Base-by-base conservation (phyloP, 2,888 invertebrate genomes). In the Scaptomyza reducta region DNA sequence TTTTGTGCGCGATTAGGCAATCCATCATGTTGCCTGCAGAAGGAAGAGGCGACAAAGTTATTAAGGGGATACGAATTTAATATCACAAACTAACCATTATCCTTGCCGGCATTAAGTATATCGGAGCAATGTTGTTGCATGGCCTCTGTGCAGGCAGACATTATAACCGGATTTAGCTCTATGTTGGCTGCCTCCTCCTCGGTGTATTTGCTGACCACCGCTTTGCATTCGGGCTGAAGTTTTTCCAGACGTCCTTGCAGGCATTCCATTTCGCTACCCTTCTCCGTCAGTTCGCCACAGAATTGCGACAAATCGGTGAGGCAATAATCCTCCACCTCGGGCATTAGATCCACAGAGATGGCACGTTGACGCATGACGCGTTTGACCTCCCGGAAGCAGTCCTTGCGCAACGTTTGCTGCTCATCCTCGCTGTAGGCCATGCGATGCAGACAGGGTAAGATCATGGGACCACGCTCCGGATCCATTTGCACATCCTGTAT, bases 321-420 rank as follows among this genome's bases (percentile, higher is more conserved):
- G 90, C 99, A 99, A 38, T 93, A 94, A 84, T 96, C 96, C 92
- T 99, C 99, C 49, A 99, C 95, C 92, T 98, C 97, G 1, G 99
- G 99, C 87, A 98, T 95, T 41, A 99, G 93, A 89, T 98, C 97
- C 1, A 99, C 98, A 87, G 96, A 97, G 7, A 96, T 93, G 0
- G 99, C 98, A 70, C 99, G 93, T 90, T 97, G 97, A 31, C 97
- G 94, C 97, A 99, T 98, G 0, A 98, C 97, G 70, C 97, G 94
- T 77, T 95, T 95, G 3, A 99, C 95, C 92, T 99, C 97, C 72
- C 88, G 85, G 41, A 89, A 90, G 90, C 95, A 95, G 35, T 92
- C 92, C 49, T 93, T 93, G 73, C 93, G 93, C 33, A 95, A 88
- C 71, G 93, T 93, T 49, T 93, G 89, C 46, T 93, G 93, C 2